Conservation (phyloP, 2,113 vertebrate species). For the Prietella phreatophila region DNA sequence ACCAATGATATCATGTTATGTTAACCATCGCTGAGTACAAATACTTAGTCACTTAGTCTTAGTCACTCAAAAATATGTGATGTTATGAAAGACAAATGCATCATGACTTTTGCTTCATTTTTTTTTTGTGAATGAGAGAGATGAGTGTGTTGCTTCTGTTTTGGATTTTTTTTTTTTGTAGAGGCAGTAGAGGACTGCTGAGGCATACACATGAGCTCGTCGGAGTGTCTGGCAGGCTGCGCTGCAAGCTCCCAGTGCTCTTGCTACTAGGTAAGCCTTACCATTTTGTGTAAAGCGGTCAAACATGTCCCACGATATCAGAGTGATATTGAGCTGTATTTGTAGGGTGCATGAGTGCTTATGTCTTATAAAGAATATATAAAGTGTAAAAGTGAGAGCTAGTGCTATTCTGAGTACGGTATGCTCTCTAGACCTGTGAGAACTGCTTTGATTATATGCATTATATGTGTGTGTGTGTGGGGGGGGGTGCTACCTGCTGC, state of each 20-base stretch:
- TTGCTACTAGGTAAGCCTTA: background rate
- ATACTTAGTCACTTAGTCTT: background rate
- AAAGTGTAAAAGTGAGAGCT: background rate
- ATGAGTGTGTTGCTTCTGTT: background rate
- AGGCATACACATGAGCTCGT: background rate
- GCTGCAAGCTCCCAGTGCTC: background rate
- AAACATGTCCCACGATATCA: background rate
- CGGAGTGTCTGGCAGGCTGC: background rate
- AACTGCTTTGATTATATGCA: background rate
- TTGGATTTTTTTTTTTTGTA: background rate
- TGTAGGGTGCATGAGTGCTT: background rate
- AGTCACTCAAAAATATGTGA: background rate
- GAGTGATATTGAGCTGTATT: background rate
- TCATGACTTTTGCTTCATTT: background rate
- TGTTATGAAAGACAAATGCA: slow-evolving; percentile 3
- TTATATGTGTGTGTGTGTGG: slow-evolving; percentile 12
- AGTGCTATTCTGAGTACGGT: background rate
- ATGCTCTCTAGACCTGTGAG: background rate
- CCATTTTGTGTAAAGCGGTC: slow-evolving; percentile 1
- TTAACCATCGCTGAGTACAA: background rate
- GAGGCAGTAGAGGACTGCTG: background rate
- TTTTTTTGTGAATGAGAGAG: background rate
- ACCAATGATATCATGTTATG: background rate
- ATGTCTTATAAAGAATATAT: background rate
- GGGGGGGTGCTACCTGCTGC: slow-evolving; percentile 84